phyloP scores from a whole-genome alignment of 2,888 invertebrate species.

The Ceratothoa steindachneri region DNA sequence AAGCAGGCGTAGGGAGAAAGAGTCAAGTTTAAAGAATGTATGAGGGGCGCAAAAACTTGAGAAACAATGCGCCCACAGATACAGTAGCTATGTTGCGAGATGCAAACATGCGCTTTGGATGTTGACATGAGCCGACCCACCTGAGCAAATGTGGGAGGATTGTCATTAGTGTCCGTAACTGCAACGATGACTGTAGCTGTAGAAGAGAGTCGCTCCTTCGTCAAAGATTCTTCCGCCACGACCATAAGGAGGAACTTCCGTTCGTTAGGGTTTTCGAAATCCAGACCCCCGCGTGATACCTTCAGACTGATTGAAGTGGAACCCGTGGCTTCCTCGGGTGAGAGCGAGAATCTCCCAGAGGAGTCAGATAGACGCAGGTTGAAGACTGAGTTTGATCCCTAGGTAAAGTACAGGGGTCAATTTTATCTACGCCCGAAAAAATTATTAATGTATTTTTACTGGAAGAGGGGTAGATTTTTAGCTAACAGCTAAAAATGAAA shows the following conservation, averaged over 20 bases:
- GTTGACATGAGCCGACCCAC: too few relatives aligned
- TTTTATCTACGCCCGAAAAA: too few relatives aligned
- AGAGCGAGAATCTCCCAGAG: conserved; percentile 75
- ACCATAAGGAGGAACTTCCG: conserved; percentile 81
- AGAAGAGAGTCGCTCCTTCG: conserved; percentile 70
- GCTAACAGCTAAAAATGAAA: too few relatives aligned
- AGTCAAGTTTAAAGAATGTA: too few relatives aligned
- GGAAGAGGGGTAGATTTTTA: too few relatives aligned
- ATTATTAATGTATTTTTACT: too few relatives aligned
- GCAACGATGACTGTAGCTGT: conserved; percentile 48
- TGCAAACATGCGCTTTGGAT: too few relatives aligned
- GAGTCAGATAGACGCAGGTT: conserved; percentile 70
- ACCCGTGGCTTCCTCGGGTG: conserved; percentile 73
- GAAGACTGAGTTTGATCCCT: conserved; percentile 81
- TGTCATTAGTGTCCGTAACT: conserved; percentile 74
- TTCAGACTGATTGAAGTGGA: conserved; percentile 76
- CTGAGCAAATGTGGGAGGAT: conserved; percentile 56
- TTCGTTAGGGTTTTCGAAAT: conserved; percentile 87
- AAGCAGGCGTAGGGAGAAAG: too few relatives aligned
- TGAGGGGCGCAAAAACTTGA: too few relatives aligned
- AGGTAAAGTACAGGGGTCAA: conserved; percentile 49
- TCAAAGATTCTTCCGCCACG: conserved; percentile 77
- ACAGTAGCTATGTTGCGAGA: too few relatives aligned
- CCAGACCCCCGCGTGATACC: conserved; percentile 72
- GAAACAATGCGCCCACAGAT: too few relatives aligned